These are phyloP conservation scores for Aix galericulata DNA, from an alignment of 2,113 vertebrate species.

Conservation along the genomic window DNA sequence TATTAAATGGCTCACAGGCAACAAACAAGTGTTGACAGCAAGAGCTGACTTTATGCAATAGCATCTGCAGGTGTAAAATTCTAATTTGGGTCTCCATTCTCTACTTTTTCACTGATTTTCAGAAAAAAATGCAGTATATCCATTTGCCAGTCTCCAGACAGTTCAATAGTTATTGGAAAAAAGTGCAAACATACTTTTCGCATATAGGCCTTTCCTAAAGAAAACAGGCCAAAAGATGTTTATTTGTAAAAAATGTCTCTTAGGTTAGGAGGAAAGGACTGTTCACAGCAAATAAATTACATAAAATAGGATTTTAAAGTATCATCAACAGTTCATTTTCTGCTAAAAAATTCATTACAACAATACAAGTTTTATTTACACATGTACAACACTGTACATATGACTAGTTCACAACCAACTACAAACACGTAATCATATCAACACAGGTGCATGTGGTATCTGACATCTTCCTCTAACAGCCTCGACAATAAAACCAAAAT, in stretches of 20 bases:
- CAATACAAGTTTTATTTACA: background rate
- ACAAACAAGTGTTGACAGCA: background rate
- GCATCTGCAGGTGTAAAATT: background rate
- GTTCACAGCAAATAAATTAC: background rate
- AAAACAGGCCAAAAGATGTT: background rate
- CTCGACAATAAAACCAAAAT: background rate
- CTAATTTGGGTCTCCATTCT: background rate
- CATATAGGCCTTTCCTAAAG: background rate
- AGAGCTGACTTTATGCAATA: background rate
- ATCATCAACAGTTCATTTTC: background rate
- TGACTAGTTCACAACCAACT: background rate
- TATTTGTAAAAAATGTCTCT: background rate
- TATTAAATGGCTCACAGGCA: background rate
- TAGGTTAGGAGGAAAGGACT: background rate
- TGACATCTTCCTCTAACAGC: background rate
- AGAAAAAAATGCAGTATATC: background rate
- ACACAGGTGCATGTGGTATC: accelerated
- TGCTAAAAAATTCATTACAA: background rate
- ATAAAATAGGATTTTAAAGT: background rate
- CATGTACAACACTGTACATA: background rate
- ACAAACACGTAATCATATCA: background rate
- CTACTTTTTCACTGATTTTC: background rate
- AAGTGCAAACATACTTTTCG: background rate
- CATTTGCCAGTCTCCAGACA: background rate
- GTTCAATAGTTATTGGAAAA: background rate